Percentiles rank a stretch among this genome's conserved stretches.
phyloP scores from a whole-genome alignment of 2,797 vertebrate species.

The Eulemur coronatus region DNA sequence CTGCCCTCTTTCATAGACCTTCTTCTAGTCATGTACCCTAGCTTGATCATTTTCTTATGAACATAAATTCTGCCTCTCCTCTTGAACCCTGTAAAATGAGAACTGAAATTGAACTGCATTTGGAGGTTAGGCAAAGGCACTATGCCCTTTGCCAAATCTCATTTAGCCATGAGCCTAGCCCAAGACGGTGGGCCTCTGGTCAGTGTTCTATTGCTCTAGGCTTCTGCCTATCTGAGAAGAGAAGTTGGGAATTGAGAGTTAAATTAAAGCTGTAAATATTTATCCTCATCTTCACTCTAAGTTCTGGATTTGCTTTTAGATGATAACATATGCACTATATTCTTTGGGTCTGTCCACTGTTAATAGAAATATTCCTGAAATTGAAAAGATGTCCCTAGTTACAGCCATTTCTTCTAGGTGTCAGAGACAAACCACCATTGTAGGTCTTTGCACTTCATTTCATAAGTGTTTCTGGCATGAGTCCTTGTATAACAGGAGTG shows the following conservation, averaged over 20 bases:
- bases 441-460: not conserved
- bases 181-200: too few species aligned
- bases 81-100: not conserved
- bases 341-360: not conserved
- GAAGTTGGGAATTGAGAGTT: not conserved
- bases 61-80: not conserved
- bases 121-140: not conserved
- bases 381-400: not conserved
- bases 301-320: not conserved
- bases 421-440: not conserved
- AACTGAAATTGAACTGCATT: not conserved
- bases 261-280: not conserved
- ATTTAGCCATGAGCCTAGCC: not conserved
- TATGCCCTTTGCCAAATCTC: not conserved
- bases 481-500: not conserved
- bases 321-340: not conserved
- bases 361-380: constrained; percentile 5
- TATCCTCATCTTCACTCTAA: not conserved
- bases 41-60: not conserved
- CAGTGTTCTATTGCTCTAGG: not conserved
- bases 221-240: not conserved
- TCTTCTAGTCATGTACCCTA: not conserved
- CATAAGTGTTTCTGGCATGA: not conserved
- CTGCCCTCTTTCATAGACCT: not conserved
- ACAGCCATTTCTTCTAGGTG: not conserved